phyloP scores from a whole-genome alignment of 2,797 vertebrate genomes.

The Oryzias sinensis region DNA sequence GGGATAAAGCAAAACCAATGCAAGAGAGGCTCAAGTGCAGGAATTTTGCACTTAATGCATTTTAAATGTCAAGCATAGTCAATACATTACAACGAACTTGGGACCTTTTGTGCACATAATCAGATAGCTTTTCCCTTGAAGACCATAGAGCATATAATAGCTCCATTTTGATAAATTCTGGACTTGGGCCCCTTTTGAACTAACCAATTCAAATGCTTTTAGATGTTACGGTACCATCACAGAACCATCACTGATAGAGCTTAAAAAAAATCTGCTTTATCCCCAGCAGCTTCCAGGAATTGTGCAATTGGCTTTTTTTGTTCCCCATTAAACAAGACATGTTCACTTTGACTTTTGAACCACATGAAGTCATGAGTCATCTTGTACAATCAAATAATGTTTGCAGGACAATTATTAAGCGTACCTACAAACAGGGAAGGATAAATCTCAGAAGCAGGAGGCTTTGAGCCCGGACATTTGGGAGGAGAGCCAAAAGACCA shows the following conservation, averaged over 20 bases:
- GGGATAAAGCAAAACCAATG: too few species aligned
- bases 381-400: constrained; percentile 36
- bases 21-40: too few species aligned
- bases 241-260: constrained; percentile 24
- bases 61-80: too few species aligned
- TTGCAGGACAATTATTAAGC: constrained; percentile 35
- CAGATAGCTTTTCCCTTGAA: too few species aligned
- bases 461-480: background rate
- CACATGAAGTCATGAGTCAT: constrained; percentile 35
- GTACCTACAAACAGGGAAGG: constrained; percentile 13
- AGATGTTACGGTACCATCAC: constrained; percentile 22
- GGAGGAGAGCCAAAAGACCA: constrained; percentile 20
- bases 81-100: too few species aligned
- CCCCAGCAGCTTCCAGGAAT: constrained; percentile 14
- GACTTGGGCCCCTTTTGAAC: too few species aligned
- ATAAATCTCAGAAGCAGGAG: constrained; percentile 1
- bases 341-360: constrained; percentile 28
- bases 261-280: constrained; percentile 32
- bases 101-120: too few species aligned
- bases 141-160: too few species aligned
- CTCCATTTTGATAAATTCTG: too few species aligned
- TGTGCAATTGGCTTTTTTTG: constrained; percentile 14
- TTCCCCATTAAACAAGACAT: constrained; percentile 30
- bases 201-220: background rate
- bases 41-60: too few species aligned